Evolutionary conservation across 2,113 vertebrate genomes (phyloP).

Genomic region (Thymallus thymallus): DNA sequence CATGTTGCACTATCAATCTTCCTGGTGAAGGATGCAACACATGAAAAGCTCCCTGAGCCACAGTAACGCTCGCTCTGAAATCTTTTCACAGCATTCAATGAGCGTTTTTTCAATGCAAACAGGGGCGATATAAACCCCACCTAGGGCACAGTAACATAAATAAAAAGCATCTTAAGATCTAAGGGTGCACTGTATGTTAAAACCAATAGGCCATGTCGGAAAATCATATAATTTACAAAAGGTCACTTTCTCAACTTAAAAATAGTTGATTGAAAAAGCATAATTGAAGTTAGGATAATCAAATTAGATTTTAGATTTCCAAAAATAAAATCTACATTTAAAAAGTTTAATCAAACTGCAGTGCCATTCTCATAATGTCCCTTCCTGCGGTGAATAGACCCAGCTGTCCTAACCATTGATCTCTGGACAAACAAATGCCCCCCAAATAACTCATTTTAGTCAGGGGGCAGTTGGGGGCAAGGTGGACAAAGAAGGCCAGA

Average conservation of each 20-base stretch:
- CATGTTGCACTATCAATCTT: constrained; percentile 46
- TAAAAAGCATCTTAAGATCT: background rate
- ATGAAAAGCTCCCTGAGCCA: constrained; percentile 10
- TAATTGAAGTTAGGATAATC: background rate
- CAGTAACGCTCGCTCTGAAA: constrained; percentile 10
- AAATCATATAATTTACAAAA: background rate
- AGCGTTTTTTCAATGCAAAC: constrained; percentile 7
- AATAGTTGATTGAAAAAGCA: background rate
- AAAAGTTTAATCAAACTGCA: constrained; percentile 21
- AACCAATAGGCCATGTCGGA: background rate
- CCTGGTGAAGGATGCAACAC: constrained; percentile 9
- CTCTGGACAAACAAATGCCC: constrained; percentile 77
- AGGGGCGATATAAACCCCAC: background rate
- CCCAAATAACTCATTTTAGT: constrained; percentile 72
- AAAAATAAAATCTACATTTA: constrained; percentile 11
- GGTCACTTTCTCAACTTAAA: background rate
- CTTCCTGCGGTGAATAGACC: constrained; percentile 66
- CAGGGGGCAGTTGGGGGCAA: constrained; percentile 69
- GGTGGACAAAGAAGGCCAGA: constrained; percentile 75
- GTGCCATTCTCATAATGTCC: constrained; percentile 58
- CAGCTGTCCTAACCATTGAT: constrained; percentile 80
- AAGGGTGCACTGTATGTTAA: background rate
- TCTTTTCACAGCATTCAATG: background rate
- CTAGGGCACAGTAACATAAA: background rate
- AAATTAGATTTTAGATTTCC: background rate